Evolutionary conservation across 2,113 vertebrate genomes (phyloP), one percentile per base, ranked within the genome.

Genomic region (Toxotes jaculatrix): DNA sequence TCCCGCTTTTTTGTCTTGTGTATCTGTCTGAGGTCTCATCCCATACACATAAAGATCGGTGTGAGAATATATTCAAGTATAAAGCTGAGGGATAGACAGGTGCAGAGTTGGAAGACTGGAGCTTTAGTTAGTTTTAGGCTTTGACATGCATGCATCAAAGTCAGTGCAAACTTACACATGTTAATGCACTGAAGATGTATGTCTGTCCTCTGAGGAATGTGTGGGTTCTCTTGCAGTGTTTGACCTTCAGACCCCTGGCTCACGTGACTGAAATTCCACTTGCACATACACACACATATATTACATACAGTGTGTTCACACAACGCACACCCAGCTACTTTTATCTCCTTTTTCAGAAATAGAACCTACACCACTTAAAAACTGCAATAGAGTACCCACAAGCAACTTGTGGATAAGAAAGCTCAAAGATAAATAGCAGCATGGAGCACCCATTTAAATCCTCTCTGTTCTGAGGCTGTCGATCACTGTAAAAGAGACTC

Each of bases 121-220:
- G 79, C 81, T 79, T 64, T 59, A 23, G 13, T 76, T 49, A 40
- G 51, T 78, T 84, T 76, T 83, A 66, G 86, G 72, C 57, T 77
- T 62, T 53, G 67, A 83, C 77, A 85, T 79, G 80, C 66, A 73
- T 87, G 75, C 75, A 69, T 88, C 14, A 21, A 49, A 56, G 63
- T 57, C 66, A 36, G 38, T 53, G 36, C 72, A 85, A 65, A 79
- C 72, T 68, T 31, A 87, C 73, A 85, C 82, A 86, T 73, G 71
- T 65, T 76, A 53, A 64, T 82, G 59, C 32, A 65, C 71, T 83
- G 75, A 88, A 90, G 84, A 92, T 89, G 80, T 86, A 82, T 93
- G 88, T 88, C 84, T 91, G 91, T 93, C 91, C 91, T 92, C 87
- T 80, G 70, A 87, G 92, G 93, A 96, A 95, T 94, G 93, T 90